Evolutionary conservation across 2,888 invertebrate species (phyloP).

Genomic region (Nudaria mundana): DNA sequence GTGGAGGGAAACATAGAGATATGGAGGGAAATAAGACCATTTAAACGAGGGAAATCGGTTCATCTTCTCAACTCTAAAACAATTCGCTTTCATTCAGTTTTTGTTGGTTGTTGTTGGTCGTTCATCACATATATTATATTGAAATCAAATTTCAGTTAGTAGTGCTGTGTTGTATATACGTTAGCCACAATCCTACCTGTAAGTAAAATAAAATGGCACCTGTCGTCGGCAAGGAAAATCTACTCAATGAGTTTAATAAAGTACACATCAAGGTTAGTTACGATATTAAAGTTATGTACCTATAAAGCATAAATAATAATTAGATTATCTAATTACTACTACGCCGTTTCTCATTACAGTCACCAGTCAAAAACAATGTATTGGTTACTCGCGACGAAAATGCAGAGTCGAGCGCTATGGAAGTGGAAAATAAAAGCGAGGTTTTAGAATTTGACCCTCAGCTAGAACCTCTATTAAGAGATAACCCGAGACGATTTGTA

Average conservation of each 20-base stretch:
- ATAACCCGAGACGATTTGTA: conserved; percentile 96
- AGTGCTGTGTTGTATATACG: too few species aligned
- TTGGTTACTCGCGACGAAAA: conserved; percentile 53
- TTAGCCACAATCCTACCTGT: too few species aligned
- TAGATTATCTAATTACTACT: background rate
- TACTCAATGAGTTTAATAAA: conserved; percentile 58
- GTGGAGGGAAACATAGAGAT: too few species aligned
- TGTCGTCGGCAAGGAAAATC: conserved; percentile 63
- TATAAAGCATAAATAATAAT: background rate
- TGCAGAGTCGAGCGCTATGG: conserved; percentile 55
- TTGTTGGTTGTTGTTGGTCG: too few species aligned
- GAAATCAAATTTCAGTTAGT: too few species aligned
- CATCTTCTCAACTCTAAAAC: too few species aligned
- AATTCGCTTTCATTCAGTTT: too few species aligned
- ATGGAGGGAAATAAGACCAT: too few species aligned
- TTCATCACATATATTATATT: too few species aligned
- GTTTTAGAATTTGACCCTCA: conserved; percentile 81
- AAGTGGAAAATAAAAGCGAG: conserved; percentile 34
- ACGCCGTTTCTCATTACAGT: conserved; percentile 37
- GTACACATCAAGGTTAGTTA: conserved; percentile 68
- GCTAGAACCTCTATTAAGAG: conserved; percentile 93
- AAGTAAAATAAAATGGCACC: conserved; percentile 5
- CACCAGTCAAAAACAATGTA: conserved; percentile 67
- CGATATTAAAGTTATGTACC: background rate
- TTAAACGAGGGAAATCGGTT: too few species aligned